Evolutionary conservation across 2,797 vertebrate genomes (phyloP).

Genomic region (Chromobotia macracanthus): DNA sequence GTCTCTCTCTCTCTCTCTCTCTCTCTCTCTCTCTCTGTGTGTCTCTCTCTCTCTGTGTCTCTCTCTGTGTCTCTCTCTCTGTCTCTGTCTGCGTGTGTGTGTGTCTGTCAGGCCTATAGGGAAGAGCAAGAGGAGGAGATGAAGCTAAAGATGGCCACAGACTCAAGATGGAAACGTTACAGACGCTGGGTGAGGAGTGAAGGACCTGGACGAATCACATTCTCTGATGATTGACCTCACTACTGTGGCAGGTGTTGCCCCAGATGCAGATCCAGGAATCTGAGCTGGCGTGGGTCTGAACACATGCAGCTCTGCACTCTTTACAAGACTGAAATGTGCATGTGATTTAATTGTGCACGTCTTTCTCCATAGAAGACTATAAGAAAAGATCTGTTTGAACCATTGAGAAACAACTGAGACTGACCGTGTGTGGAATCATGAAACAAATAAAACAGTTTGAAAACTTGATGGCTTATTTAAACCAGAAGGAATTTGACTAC

Average conservation of each 20-base stretch:
- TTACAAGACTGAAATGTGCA: constrained; percentile 38
- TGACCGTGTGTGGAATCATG: neutral
- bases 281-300: neutral
- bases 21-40: no score
- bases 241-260: neutral
- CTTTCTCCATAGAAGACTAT: neutral
- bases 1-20: no score
- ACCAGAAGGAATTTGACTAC: neutral
- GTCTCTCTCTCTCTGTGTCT: no score
- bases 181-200: constrained; percentile 97
- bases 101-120: constrained; percentile 82
- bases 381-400: no score
- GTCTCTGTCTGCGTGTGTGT: no score
- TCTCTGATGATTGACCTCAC: constrained; percentile 85
- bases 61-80: no score
- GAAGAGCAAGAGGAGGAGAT: constrained; percentile 93
- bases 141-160: constrained; percentile 92
- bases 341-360: constrained; percentile 2
- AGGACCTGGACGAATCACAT: constrained; percentile 90
- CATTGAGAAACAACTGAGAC: no score
- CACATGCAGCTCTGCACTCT: neutral
- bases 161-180: constrained; percentile 94
- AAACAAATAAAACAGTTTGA: neutral
- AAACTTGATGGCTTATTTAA: neutral
- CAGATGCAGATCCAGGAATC: constrained; percentile 4